phyloP scores from a whole-genome alignment of 2,797 vertebrate genomes.

The Xenopus petersii region DNA sequence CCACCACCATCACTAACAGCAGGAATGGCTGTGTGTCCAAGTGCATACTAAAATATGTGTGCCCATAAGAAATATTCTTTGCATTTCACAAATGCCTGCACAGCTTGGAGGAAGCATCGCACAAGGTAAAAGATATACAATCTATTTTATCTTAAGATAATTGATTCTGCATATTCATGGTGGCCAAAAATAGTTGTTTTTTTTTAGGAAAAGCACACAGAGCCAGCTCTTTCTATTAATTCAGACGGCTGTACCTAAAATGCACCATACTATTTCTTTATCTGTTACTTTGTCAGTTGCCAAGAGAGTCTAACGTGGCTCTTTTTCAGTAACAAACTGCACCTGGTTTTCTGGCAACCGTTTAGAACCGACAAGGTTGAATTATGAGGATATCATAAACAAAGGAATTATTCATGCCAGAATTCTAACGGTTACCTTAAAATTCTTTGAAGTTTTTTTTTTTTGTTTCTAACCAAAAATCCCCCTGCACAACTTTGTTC shows the following conservation, averaged over 20 bases:
- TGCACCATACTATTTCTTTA: not conserved
- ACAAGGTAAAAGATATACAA: too few species aligned
- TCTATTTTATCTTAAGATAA: too few species aligned
- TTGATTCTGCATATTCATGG: too few species aligned
- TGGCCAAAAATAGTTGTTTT: too few species aligned
- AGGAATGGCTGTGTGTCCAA: too few species aligned
- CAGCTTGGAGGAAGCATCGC: too few species aligned
- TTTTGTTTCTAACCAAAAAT: constrained; percentile 12
- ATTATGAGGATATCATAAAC: not conserved
- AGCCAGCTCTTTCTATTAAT: not conserved
- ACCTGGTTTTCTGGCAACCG: constrained; percentile 10
- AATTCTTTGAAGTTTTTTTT: constrained; percentile 21
- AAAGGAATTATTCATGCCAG: constrained; percentile 1
- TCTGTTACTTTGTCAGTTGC: constrained; percentile 3
- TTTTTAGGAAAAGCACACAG: too few species aligned
- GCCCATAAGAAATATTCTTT: too few species aligned
- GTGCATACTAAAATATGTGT: too few species aligned
- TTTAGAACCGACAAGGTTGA: not conserved
- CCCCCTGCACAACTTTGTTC: constrained; percentile 7
- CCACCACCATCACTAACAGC: too few species aligned
- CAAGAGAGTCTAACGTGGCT: constrained; percentile 3
- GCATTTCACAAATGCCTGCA: too few species aligned
- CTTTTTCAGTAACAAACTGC: constrained; percentile 9
- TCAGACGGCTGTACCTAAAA: not conserved
- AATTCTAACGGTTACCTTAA: constrained; percentile 19